These are phyloP conservation scores for Myrmophylax atrothorax DNA, from an alignment of 2,113 vertebrate species.

Conservation along the genomic window DNA sequence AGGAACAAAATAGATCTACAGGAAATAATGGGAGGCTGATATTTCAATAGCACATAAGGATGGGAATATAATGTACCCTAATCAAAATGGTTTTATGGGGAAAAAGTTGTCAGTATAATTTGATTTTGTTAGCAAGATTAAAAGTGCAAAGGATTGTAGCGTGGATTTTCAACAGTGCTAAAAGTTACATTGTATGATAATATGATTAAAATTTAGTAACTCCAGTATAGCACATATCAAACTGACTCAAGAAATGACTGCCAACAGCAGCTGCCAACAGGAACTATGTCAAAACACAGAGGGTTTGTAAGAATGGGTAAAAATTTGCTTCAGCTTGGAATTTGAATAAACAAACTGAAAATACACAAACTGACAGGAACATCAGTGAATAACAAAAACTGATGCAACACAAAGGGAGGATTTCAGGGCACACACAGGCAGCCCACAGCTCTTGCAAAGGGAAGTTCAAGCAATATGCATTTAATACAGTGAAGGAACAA, in stretches of 20 bases:
- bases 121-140: neutral
- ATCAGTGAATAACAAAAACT: neutral
- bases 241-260: neutral
- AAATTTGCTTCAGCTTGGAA: neutral
- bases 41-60: neutral
- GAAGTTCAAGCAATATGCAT: neutral
- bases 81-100: neutral
- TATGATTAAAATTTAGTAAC: neutral
- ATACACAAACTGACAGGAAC: neutral
- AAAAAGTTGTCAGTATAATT: neutral
- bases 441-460: neutral
- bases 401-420: neutral
- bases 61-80: neutral
- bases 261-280: neutral
- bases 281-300: neutral
- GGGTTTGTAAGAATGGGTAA: neutral
- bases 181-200: neutral
- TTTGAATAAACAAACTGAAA: neutral
- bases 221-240: neutral
- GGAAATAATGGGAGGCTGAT: neutral
- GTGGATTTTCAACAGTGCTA: neutral
- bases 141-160: accelerated
- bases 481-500: neutral
- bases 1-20: neutral
- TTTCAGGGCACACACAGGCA: neutral